Evolutionary conservation across 2,113 vertebrate genomes (phyloP), one percentile per base, ranked within the genome.

Genomic region (Cololabis saira): DNA sequence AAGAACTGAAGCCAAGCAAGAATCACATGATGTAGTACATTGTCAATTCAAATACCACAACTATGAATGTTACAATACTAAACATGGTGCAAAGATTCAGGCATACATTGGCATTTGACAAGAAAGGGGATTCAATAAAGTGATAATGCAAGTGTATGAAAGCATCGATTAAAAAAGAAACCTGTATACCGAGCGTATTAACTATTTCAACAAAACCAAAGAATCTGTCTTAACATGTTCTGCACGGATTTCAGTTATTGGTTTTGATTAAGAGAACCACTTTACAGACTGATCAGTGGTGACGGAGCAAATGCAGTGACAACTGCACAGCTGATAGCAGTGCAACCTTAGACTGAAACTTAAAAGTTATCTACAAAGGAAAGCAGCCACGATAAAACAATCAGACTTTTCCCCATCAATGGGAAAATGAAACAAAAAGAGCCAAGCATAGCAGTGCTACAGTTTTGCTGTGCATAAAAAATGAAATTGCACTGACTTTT

Each of bases 381-480:
- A 40, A 83, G 33, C 33, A 37, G 33, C 33, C 74, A 67, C 50
- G 51, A 52, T 51, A 47, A 74, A 82, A 71, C 22, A 65, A 66
- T 12, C 16, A 16, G 12, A 50, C 57, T 52, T 63, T 48, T 52
- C 1, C 6, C 33, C 33, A 37, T 37, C 10, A 37, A 37, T 7
- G 10, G 33, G 10, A 37, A 7, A 37, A 37, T 1, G n/a, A 2
- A 13, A 50, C 74, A 40, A 3, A 70, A 72, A 55, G 69, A 69
- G 67, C 72, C 33, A 66, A 83, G 60, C 61, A 78, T 78, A 83
- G 77, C 65, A 19, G 67, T 74, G 85, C 84, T 89, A 88, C 85
- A 81, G 76, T 83, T 87, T 66, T 81, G 84, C 87, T 85, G 74
- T 76, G 78, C 71, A 81, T 71, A 86, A 51, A 60, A 54, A 19